Evolutionary conservation across 2,888 invertebrate species (phyloP), one percentile per base, ranked within the genome.

Genomic region (Cheilosia impressa): DNA sequence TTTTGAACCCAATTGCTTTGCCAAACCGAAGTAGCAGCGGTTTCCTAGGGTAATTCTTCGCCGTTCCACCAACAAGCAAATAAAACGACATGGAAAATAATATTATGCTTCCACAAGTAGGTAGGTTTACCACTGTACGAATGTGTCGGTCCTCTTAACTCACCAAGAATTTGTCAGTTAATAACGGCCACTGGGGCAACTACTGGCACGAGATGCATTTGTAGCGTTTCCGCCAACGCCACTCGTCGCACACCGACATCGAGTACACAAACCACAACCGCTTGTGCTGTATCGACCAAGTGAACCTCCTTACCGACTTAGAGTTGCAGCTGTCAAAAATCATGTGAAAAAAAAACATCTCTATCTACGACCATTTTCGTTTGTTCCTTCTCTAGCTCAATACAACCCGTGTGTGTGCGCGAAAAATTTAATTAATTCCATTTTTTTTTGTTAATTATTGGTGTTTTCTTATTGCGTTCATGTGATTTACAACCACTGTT

Each of bases 301-400:
- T 19, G 4, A 5, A 50, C 78, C 62, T 2, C 72, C 34, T 38
- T 79, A 55, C 45, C 78, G 1, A 6, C n/a, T 13, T 5, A n/a
- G 0, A 6, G 3, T 2, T 7, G 31, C 80, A 75, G 58, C 80
- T 80, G 84, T 75, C 80, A 84, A 38, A 15, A 71, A 71, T 63
- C 78, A 78, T n/a, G 9, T 19, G 52, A 43, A 50, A 27, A 63
- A 71, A 27, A 71, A 19, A n/a, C 13, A 62, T 17, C 52, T 2
- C 6, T 45, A 69, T 2, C 6, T 45, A 69, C 84, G 71, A 76
- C 75, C 80, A 80, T 84, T 84, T 84, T 84, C 80, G 75, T 71
- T 65, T 75, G 66, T 60, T 75, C 47, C 73, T 78, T 45, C 47
- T 81, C 24, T 53, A 57, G 10, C 34, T 41, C 10, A 1, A 63